Percentiles rank a stretch among this genome's conserved stretches.
phyloP scores from a whole-genome alignment of 1,140 invertebrate genomes.

The Scaptomyza pallida region DNA sequence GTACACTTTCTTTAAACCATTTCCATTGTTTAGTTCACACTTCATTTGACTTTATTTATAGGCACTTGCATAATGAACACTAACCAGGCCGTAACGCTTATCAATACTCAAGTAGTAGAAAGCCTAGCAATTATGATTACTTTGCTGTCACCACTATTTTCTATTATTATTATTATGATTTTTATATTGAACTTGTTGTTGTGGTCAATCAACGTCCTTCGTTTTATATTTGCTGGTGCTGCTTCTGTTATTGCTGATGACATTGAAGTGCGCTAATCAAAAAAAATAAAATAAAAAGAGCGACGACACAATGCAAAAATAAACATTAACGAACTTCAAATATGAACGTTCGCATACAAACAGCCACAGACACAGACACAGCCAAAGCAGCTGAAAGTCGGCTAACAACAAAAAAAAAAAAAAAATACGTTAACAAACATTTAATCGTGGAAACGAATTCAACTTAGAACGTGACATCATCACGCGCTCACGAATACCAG shows the following conservation, averaged over 20 bases:
- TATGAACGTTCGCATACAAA: constrained; percentile 12
- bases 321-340: constrained; percentile 79
- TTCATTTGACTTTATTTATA: constrained; percentile 33
- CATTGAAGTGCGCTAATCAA: constrained; percentile 72
- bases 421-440: constrained; percentile 63
- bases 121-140: constrained; percentile 23
- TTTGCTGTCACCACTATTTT: constrained; percentile 5
- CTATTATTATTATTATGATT: constrained; percentile 13
- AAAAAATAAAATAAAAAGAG: constrained; percentile 12
- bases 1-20: too few species aligned
- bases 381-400: constrained; percentile 39
- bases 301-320: constrained; percentile 75
- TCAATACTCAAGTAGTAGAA: constrained; percentile 3
- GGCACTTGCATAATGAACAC: constrained; percentile 42
- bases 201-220: constrained; percentile 54
- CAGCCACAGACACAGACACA: too few species aligned
- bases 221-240: not conserved
- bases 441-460: constrained; percentile 75
- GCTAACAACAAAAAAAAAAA: constrained; percentile 37
- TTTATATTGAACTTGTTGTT: too few species aligned
- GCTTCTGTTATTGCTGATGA: constrained; percentile 30
- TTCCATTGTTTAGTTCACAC: too few species aligned
- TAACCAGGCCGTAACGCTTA: constrained; percentile 31
- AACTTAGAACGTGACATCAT: constrained; percentile 83
- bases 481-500: constrained; percentile 63